Evolutionary conservation across 2,797 vertebrate species (phyloP).

Genomic region (Schizopygopsis malacanthus): DNA sequence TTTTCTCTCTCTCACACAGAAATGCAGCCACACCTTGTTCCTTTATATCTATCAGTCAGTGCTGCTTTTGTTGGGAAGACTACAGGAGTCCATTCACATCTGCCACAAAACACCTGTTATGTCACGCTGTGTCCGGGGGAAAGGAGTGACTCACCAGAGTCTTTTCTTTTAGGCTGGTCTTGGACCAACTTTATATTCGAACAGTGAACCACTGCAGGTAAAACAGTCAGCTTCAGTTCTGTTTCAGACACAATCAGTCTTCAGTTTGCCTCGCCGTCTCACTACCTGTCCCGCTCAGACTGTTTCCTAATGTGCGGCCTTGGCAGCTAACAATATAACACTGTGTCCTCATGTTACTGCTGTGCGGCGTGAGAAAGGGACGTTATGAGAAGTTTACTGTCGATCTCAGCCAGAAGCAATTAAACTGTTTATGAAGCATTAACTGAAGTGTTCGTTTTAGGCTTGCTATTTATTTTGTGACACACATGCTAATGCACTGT

Average conservation of each 20-base stretch:
- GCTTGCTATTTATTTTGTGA: constrained; percentile 13
- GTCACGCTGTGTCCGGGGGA: constrained; percentile 31
- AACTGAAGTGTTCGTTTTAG: not conserved
- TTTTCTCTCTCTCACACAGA: constrained; percentile 19
- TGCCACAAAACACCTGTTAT: constrained; percentile 64
- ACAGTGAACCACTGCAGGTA: not conserved
- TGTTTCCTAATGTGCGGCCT: constrained; percentile 54
- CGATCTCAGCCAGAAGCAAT: constrained; percentile 6
- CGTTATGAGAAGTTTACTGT: constrained; percentile 8
- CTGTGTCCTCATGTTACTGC: constrained; percentile 68
- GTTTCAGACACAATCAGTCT: constrained; percentile 56
- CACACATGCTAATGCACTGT: not conserved
- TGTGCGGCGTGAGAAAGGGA: constrained; percentile 30
- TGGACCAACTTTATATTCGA: not conserved
- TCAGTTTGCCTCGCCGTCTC: constrained; percentile 60
- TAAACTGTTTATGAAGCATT: constrained; percentile 26
- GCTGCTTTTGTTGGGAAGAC: constrained; percentile 67
- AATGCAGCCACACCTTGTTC: constrained; percentile 72
- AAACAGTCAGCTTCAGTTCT: constrained; percentile 14
- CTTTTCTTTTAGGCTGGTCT: constrained; percentile 3
- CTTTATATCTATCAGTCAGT: constrained; percentile 70
- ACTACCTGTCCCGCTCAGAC: constrained; percentile 48
- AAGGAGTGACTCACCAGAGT: constrained; percentile 30
- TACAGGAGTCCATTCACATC: constrained; percentile 65
- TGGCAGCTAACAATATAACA: constrained; percentile 64